Evolutionary conservation across 2,113 vertebrate species (phyloP).

Genomic region (Sphaerodactylus townsendi): DNA sequence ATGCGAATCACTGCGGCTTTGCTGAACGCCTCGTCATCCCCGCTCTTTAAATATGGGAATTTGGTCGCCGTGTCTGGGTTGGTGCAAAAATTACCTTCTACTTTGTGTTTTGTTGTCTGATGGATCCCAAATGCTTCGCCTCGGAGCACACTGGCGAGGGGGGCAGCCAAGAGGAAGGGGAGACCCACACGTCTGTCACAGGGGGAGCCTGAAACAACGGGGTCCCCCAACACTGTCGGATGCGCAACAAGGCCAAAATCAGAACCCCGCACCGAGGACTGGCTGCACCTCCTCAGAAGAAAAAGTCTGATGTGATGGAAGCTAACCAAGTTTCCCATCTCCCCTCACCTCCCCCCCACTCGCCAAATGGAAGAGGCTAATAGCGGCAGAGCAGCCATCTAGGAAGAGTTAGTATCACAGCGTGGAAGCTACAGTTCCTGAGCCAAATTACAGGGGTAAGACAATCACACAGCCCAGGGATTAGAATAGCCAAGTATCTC

Average conservation of each 20-base stretch:
- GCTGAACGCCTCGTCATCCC: neutral
- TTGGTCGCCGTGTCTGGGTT: neutral
- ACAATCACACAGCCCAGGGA: constrained; percentile 15
- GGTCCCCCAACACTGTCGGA: fast-evolving
- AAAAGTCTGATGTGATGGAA: neutral
- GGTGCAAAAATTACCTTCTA: constrained; percentile 7
- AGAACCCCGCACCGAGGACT: neutral
- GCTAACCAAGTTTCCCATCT: neutral
- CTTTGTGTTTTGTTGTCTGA: neutral
- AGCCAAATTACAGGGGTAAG: constrained; percentile 29
- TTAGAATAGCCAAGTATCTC: constrained; percentile 18
- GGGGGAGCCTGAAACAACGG: neutral
- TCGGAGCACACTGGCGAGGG: neutral
- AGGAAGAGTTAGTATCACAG: neutral
- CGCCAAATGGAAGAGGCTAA: constrained; percentile 21
- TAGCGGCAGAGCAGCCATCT: neutral
- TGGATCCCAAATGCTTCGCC: neutral
- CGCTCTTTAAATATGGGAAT: constrained; percentile 1
- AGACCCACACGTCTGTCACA: neutral
- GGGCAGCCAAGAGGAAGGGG: neutral
- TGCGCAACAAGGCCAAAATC: too few species aligned
- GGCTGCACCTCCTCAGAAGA: neutral
- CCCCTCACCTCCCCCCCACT: neutral
- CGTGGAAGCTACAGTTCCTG: constrained; percentile 1
- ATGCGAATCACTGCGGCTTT: neutral